phyloP scores from a whole-genome alignment of 2,888 invertebrate species.

The Leptinotarsa juncta region DNA sequence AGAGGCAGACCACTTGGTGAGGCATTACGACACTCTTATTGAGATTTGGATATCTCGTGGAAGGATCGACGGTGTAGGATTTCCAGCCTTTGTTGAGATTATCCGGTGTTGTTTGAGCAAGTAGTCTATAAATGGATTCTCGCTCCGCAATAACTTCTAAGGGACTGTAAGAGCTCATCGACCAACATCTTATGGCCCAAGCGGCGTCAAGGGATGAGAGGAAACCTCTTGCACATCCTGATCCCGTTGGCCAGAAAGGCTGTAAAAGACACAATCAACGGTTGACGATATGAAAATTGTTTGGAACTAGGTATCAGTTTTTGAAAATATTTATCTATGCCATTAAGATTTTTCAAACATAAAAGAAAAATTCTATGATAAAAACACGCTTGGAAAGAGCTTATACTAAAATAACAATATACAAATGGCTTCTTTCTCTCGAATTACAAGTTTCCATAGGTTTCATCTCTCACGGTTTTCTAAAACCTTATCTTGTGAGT shows the following conservation, averaged over 20 bases:
- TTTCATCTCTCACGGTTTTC: no score
- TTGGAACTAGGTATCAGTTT: no score
- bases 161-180: slow-evolving; percentile 75
- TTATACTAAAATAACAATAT: no score
- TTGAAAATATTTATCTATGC: no score
- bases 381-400: no score
- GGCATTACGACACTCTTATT: slow-evolving; percentile 81
- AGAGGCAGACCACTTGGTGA: slow-evolving; percentile 78
- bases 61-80: slow-evolving; percentile 87
- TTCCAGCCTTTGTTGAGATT: slow-evolving; percentile 92
- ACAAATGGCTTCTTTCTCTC: no score
- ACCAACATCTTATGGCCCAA: slow-evolving; percentile 92
- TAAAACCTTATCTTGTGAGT: no score
- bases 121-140: slow-evolving; percentile 85
- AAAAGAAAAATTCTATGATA: no score
- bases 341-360: no score
- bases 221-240: slow-evolving; percentile 97
- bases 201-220: slow-evolving; percentile 95
- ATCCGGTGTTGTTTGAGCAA: slow-evolving; percentile 96
- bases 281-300: no score
- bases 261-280: slow-evolving; percentile 56
- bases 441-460: no score
- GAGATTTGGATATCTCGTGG: slow-evolving; percentile 87
- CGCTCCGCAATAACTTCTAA: slow-evolving; percentile 92
- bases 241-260: slow-evolving; percentile 99